phyloP scores from a whole-genome alignment of 2,888 invertebrate genomes.

The Eupithecia dodoneata region DNA sequence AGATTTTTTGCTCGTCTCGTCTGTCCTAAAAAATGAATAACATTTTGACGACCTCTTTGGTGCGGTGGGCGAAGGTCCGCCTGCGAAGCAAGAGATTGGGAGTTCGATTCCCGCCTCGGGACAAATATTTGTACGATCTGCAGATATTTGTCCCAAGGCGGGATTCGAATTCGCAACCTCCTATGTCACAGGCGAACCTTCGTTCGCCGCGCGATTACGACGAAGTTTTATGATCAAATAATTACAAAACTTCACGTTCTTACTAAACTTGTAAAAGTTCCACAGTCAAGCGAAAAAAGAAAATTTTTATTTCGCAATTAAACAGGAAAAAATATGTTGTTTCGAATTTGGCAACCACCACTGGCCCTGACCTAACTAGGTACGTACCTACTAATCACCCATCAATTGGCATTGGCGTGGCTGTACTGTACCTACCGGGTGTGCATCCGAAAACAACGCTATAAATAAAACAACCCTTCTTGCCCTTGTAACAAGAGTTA shows the following conservation, averaged over 20 bases:
- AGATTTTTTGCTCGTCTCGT: neutral
- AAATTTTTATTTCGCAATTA: slow-evolving; percentile 34
- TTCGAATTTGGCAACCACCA: slow-evolving; percentile 58
- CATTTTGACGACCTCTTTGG: neutral
- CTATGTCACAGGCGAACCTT: too few relatives aligned
- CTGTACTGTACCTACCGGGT: neutral
- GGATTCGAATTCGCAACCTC: too few relatives aligned
- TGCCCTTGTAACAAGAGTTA: slow-evolving; percentile 3
- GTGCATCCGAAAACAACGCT: slow-evolving; percentile 24
- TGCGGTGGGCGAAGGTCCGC: too few relatives aligned
- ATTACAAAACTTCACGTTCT: neutral
- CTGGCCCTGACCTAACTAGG: slow-evolving; percentile 72
- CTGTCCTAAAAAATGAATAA: neutral
- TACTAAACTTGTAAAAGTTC: neutral
- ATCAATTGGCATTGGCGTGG: slow-evolving; percentile 64
- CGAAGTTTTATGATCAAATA: too few relatives aligned
- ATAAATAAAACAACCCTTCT: slow-evolving; percentile 18
- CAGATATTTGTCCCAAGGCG: too few relatives aligned
- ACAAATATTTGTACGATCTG: too few relatives aligned
- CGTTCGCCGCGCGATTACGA: too few relatives aligned
- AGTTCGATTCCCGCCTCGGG: too few relatives aligned
- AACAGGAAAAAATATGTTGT: slow-evolving; percentile 46
- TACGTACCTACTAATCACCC: slow-evolving; percentile 57
- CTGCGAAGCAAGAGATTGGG: too few relatives aligned
- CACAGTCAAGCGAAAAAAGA: neutral